Conservation (phyloP, 2,888 invertebrate species). For the Steinernema scapterisci region DNA sequence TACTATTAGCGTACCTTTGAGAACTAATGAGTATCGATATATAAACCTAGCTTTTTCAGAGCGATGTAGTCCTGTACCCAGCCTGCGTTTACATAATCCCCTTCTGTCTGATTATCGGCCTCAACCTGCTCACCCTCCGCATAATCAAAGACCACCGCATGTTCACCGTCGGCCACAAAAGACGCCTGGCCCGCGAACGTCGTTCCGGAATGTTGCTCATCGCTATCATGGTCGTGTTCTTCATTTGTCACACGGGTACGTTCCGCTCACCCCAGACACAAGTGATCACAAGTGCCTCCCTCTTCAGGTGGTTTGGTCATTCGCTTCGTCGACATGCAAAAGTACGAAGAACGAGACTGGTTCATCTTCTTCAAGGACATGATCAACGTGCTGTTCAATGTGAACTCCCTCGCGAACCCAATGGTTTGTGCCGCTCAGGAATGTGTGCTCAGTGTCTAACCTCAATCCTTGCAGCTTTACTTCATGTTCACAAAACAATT, state of each 20-base stretch:
- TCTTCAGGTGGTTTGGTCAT: conserved; percentile 58
- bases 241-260: conserved; percentile 64
- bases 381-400: conserved; percentile 65
- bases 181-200: conserved; percentile 50
- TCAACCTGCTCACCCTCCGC: conserved; percentile 61
- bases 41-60: no score
- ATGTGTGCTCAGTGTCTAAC: neutral
- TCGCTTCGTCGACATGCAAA: conserved; percentile 57
- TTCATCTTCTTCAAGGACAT: conserved; percentile 62
- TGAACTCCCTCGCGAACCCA: conserved; percentile 65
- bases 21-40: no score
- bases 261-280: no score
- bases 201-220: conserved; percentile 64
- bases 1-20: no score
- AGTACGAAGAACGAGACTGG: conserved; percentile 50
- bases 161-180: conserved; percentile 44
- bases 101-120: conserved; percentile 57
- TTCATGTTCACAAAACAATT: conserved; percentile 67
- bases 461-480: conserved; percentile 53
- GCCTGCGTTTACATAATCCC: conserved; percentile 61
- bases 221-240: conserved; percentile 64
- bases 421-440: conserved; percentile 51
- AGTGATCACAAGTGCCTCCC: neutral
- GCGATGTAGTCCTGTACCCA: conserved; percentile 62
- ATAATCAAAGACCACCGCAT: conserved; percentile 39